These are phyloP conservation scores for Trematomus loennbergii DNA, from an alignment of 2,113 vertebrate genomes.

Conservation along the genomic window DNA sequence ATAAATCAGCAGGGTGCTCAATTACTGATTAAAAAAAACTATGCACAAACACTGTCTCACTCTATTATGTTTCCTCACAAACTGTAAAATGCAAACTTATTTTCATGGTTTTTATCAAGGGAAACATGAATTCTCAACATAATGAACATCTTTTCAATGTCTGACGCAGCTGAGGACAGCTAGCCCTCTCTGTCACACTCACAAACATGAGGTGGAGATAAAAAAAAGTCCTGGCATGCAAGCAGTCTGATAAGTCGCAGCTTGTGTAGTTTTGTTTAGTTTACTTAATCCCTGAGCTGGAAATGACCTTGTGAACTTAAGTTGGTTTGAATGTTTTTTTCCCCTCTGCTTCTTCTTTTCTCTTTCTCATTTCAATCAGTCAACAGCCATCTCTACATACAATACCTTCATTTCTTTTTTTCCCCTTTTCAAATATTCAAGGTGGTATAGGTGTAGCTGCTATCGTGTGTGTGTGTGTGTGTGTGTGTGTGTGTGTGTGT, in stretches of 20 bases:
- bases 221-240: slow-evolving; percentile 81
- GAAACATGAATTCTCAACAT: slow-evolving; percentile 49
- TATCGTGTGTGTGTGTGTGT: slow-evolving; percentile 5
- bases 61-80: neutral
- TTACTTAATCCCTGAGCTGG: slow-evolving; percentile 84
- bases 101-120: neutral
- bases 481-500: neutral
- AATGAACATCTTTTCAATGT: slow-evolving; percentile 60
- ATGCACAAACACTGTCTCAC: neutral
- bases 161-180: slow-evolving; percentile 61
- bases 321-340: slow-evolving; percentile 59
- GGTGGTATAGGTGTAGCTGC: slow-evolving; percentile 33
- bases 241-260: slow-evolving; percentile 84
- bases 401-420: slow-evolving; percentile 61
- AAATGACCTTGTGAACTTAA: slow-evolving; percentile 85
- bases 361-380: slow-evolving; percentile 57
- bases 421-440: slow-evolving; percentile 68
- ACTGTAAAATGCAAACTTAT: neutral
- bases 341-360: slow-evolving; percentile 37
- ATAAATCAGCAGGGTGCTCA: slow-evolving; percentile 57
- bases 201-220: slow-evolving; percentile 71
- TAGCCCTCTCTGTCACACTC: slow-evolving; percentile 68
- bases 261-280: slow-evolving; percentile 86
- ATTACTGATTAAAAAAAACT: slow-evolving; percentile 32
- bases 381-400: slow-evolving; percentile 59